These are phyloP conservation scores for Cairina moschata DNA, from an alignment of 2,113 vertebrate genomes.

Conservation along the genomic window DNA sequence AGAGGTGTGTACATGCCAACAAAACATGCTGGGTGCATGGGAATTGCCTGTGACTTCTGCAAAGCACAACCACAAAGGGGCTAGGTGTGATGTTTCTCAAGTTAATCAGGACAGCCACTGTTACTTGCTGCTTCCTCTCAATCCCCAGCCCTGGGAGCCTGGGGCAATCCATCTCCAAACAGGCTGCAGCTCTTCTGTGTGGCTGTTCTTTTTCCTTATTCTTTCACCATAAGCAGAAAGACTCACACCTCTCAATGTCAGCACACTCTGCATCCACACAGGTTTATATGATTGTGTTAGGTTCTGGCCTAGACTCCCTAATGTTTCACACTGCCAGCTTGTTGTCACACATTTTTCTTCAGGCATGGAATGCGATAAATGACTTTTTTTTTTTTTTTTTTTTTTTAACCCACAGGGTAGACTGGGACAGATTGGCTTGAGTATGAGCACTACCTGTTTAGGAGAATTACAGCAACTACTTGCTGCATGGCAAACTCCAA, in stretches of 20 bases:
- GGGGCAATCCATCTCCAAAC: neutral
- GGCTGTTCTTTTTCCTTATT: neutral
- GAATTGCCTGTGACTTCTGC: neutral
- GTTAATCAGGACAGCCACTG: neutral
- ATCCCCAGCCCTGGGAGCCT: neutral
- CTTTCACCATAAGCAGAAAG: neutral
- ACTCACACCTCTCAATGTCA: neutral
- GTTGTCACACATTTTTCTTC: neutral
- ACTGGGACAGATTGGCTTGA: neutral
- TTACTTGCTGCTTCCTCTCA: neutral
- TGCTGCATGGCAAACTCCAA: neutral
- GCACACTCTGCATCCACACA: fast-evolving
- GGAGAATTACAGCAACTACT: fast-evolving
- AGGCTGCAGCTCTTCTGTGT: neutral
- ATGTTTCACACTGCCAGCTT: neutral
- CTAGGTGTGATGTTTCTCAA: neutral
- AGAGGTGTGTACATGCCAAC: neutral
- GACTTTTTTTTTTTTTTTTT: neutral
- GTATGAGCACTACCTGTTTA: fast-evolving
- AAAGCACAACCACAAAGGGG: neutral
- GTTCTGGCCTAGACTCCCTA: neutral
- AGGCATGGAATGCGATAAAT: neutral
- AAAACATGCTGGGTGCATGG: neutral
- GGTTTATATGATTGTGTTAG: neutral
- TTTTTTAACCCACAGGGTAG: neutral